A percentile compares a stretch with the other conserved stretches of the same genome.
Evolutionary conservation across 2,113 vertebrate species (phyloP).

Genomic region (Mormoops blainvillei): DNA sequence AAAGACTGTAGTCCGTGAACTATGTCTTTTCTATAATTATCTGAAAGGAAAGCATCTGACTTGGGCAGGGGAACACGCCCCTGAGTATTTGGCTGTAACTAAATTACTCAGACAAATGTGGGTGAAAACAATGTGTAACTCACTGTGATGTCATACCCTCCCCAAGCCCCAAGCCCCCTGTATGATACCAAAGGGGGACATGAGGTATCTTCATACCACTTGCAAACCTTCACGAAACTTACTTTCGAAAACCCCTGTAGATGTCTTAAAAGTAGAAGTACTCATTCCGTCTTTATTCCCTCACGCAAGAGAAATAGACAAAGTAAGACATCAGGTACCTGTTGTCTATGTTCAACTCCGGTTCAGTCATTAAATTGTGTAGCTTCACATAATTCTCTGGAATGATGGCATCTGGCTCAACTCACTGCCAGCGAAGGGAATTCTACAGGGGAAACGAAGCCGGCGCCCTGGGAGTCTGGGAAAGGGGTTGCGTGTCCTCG

Average conservation of each 20-base stretch:
- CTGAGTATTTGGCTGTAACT: background rate
- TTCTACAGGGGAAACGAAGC: background rate
- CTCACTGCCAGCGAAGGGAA: background rate
- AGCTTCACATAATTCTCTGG: background rate
- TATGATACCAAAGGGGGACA: no score
- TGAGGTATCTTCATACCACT: background rate
- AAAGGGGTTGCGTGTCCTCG: background rate
- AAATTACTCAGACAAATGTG: background rate
- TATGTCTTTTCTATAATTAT: background rate
- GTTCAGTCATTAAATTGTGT: background rate
- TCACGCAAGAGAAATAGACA: background rate
- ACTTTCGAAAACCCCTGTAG: background rate
- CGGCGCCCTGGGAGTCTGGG: background rate
- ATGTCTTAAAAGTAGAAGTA: background rate
- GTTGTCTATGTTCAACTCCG: background rate
- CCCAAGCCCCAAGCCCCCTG: no score
- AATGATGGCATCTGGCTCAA: background rate
- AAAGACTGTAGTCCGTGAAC: background rate
- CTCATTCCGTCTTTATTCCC: background rate
- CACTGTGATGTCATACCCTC: background rate
- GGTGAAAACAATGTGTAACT: background rate
- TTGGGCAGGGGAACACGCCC: background rate
- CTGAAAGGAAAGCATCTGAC: background rate
- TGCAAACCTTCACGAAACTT: background rate
- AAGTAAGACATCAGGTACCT: accelerated